Base-by-base conservation (phyloP, 1,140 invertebrate species). In the Melanaphis sacchari region DNA sequence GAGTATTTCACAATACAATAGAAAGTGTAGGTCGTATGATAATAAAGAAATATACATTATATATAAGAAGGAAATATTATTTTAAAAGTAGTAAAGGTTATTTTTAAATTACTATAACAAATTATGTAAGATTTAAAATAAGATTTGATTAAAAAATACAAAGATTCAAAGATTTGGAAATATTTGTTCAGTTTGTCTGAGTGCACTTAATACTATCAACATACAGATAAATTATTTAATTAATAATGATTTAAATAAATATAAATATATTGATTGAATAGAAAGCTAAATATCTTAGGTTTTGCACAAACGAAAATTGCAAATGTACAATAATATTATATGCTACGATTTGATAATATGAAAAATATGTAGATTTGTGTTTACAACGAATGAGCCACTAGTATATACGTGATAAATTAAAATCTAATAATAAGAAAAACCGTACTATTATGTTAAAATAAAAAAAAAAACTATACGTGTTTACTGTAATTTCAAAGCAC, bases 341-440 rank as follows among this genome's bases (percentile, higher is more conserved):
- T n/a, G n/a, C n/a, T n/a, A 11, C 59, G 31, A 66, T 66, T n/a
- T 36, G 15, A 76, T 76, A n/a, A 76, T 49, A 15, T n/a, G 59
- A 76, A 76, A 24, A 82, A 82, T 0, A 38, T 49, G 46, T 38
- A 38, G 21, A 15, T 38, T 36, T 82, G 36, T 82, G 38, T 82
- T 21, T 38, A 76, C 36, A 43, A 18, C 4, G 11, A 43, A 85
- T n/a, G 84, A 43, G 40, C 41, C 41, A 41, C 40, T 31, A 84
- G 8, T 40, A 18, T 36, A 81, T 36, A 40, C 82, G 8, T 7
- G 22, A 84, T 26, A 38, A 84, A 84, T 84, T 84, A 84, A 84
- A 84, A 26, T 84, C 36, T 85, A 41, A 85, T 43, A 43, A 85
- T 85, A 85, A 85, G 26, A 43, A 85, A 85, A 26, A 85, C 84